Evolutionary conservation across 1,140 invertebrate species (phyloP).

Genomic region (Dendroctonus valens): DNA sequence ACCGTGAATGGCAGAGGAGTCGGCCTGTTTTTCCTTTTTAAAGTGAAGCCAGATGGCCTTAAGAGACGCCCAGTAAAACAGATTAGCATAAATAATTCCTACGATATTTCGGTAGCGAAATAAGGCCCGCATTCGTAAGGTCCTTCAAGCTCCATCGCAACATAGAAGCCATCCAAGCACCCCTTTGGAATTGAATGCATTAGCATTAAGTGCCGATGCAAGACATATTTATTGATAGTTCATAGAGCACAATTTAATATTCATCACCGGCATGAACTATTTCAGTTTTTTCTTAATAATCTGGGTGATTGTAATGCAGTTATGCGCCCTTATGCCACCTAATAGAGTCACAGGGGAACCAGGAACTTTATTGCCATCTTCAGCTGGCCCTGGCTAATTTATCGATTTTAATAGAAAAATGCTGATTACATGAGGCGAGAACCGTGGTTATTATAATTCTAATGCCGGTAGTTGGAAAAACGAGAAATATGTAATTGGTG

Average conservation of each 20-base stretch:
- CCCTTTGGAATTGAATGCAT: not conserved
- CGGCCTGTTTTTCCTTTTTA: too few relatives aligned
- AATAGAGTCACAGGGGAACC: constrained; percentile 17
- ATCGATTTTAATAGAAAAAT: constrained; percentile 28
- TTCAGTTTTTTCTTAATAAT: constrained; percentile 33
- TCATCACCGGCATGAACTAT: constrained; percentile 33
- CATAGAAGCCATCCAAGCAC: too few relatives aligned
- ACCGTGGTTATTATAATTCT: constrained; percentile 19
- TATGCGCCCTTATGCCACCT: constrained; percentile 33
- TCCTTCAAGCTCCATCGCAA: too few relatives aligned
- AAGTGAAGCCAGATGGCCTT: too few relatives aligned
- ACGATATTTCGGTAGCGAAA: too few relatives aligned
- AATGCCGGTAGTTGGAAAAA: constrained; percentile 20
- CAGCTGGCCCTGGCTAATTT: constrained; percentile 28
- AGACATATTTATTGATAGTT: constrained; percentile 17
- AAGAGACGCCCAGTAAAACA: too few relatives aligned
- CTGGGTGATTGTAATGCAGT: constrained; percentile 39
- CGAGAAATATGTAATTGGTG: constrained; percentile 5
- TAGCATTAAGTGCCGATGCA: constrained; percentile 14
- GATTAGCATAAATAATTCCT: too few relatives aligned
- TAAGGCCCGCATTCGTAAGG: too few relatives aligned
- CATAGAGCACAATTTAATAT: constrained; percentile 35
- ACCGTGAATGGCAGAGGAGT: too few relatives aligned
- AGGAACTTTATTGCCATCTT: constrained; percentile 20
- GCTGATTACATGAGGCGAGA: constrained; percentile 21